Base-by-base conservation (phyloP, 2,113 vertebrate genomes). In the Taxidea taxus region DNA sequence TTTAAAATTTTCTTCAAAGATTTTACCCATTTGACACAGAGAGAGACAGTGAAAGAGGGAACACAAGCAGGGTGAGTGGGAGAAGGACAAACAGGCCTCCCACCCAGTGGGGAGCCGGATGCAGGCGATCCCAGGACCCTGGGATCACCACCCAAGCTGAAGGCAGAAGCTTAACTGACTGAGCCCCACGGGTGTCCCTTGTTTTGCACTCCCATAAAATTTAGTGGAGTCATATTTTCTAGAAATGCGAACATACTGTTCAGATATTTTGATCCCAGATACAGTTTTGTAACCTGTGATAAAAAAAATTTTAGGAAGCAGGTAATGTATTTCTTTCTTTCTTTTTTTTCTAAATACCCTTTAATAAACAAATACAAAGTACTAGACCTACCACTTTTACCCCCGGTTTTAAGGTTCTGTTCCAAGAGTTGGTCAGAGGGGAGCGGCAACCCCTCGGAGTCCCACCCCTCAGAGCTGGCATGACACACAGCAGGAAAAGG, bases 371-470 rank as follows among this genome's bases (percentile, higher is more conserved):
- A 1, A 20, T 13, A 54, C 75, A n/a, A 66, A 86, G 58, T 3
- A 27, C 20, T 1, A 4, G 5, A 12, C 16, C 82, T 25, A 6
- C 18, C 29, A 62, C 27, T n/a, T 20, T 54, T 1, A 42, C 4
- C 8, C 42, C 47, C 47, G 5, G 15, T n/a, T 31, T 20, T 0
- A 0, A 68, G 10, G 44, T 39, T 62, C 77, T 62, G 25, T 1
- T 14, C 51, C 27, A 31, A 34, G 51, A 9, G 54, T 0, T 1
- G 1, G 2, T 13, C 51, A 29, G 13, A 20, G 62, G 20, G 14
- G n/a, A 9, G 11, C 0, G 0, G 64, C 5, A 0, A 25, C 20
- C 64, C 42, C 64, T 44, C 0, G 2, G 60, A 42, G 21, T 34
- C 4, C 3, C 92, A 37, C 0, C 4, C 29, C 72, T 27, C 4